These are phyloP conservation scores for Acronicta psi DNA, from an alignment of 2,888 invertebrate species.

Conservation along the genomic window DNA sequence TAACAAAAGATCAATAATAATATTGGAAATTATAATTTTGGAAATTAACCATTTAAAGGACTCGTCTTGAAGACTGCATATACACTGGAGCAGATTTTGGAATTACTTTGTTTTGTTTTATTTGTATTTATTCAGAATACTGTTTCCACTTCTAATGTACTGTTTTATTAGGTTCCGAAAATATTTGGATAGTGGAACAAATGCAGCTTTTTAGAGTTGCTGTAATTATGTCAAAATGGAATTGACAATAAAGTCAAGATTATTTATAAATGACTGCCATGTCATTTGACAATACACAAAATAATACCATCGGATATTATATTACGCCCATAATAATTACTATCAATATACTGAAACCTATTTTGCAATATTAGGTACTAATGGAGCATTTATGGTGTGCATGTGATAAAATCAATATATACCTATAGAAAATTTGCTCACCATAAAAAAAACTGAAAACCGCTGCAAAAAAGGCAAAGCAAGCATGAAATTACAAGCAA, in stretches of 20 bases:
- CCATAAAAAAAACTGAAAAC: background rate
- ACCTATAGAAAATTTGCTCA: background rate
- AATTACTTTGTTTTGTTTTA: slow-evolving; percentile 40
- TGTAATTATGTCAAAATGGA: slow-evolving; percentile 24
- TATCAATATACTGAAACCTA: slow-evolving; percentile 2
- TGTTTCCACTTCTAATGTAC: slow-evolving; percentile 29
- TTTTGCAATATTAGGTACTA: slow-evolving; percentile 1
- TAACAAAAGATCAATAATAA: background rate
- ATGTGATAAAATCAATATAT: slow-evolving; percentile 2
- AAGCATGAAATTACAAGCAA: slow-evolving; percentile 15
- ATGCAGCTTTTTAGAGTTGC: slow-evolving; percentile 13
- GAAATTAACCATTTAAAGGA: slow-evolving; percentile 2
- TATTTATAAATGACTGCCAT: slow-evolving; percentile 1
- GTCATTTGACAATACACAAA: slow-evolving; percentile 7
- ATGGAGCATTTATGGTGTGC: slow-evolving; percentile 1
- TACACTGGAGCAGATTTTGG: slow-evolving; percentile 11
- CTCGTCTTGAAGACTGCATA: slow-evolving; percentile 11
- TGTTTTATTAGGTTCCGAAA: slow-evolving; percentile 34
- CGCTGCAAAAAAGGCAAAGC: background rate
- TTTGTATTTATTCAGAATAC: slow-evolving; percentile 43
- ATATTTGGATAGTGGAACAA: slow-evolving; percentile 29
- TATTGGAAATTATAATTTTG: no score
- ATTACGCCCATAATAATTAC: slow-evolving; percentile 1
- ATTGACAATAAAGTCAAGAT: slow-evolving; percentile 14
- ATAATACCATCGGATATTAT: slow-evolving; percentile 6